Evolutionary conservation across 2,888 invertebrate species (phyloP), one percentile per base, ranked within the genome.

Genomic region (Apotomis capreana): DNA sequence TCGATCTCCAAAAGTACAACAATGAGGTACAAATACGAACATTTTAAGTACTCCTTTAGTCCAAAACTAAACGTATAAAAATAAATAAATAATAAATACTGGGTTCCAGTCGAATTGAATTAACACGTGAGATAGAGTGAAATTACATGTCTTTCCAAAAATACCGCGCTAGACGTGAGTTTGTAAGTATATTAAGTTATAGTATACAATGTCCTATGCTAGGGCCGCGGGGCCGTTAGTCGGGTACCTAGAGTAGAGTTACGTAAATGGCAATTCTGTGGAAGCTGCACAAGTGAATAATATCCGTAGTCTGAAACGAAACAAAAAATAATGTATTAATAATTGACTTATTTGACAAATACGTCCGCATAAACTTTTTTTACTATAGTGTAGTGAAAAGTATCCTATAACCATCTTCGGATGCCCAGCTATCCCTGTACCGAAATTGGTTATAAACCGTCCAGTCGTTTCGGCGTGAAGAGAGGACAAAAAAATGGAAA

Each of bases 211-310:
- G 89, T 89, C 82, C 84, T 91, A 89, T 76, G 79, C 88, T 89
- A 89, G 82, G 86, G 86, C 84, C 59, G 69, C 63, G 54, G 49
- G 59, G 79, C 69, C 76, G 77, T 75, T 75, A 76, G 74, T 77
- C 80, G 77, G 80, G 82, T 81, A 84, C 82, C 78, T 83, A 81
- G 26, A 26, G 80, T 84, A 85, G 77, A 80, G 85, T 83, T 65
- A 88, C 84, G 84, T 86, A 86, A 89, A 90, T 91, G 91, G 91
- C 90, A 89, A 89, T 89, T 88, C 83, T 83, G 90, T 90, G 90
- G 90, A 90, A 90, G 90, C 90, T 87, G 90, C 90, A 83, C 87
- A 84, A 88, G 85, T 80, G 78, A 78, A 79, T 76, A 78, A 77
- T 78, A 74, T 71, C 82, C 84, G 79, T 59, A 52, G 80, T 82